Conservation (phyloP, 2,797 vertebrate genomes). For the Cyclura pinguis region DNA sequence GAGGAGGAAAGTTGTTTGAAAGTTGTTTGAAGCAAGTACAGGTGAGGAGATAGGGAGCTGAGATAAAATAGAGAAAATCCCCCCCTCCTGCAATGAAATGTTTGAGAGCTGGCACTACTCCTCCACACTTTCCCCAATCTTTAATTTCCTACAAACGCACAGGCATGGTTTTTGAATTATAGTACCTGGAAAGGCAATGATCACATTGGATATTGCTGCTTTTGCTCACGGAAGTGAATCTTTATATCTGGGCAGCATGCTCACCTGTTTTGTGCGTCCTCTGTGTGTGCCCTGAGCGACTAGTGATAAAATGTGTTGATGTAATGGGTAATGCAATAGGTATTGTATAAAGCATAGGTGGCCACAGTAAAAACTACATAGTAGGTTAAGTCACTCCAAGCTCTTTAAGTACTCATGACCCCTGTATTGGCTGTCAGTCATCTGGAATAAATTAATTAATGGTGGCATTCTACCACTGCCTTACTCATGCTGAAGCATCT, state of each 20-base stretch:
- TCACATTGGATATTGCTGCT: not conserved
- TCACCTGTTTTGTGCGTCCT: too few species aligned
- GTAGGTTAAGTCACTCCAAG: too few species aligned
- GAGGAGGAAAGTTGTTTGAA: not conserved
- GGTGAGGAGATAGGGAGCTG: not conserved
- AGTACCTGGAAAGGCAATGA: not conserved
- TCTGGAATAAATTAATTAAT: too few species aligned
- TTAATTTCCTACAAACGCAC: not conserved
- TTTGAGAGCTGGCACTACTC: not conserved
- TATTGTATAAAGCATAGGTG: too few species aligned
- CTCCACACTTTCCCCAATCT: not conserved
- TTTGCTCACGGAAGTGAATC: not conserved
- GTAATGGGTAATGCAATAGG: too few species aligned
- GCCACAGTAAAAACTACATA: too few species aligned
- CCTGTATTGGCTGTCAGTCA: not conserved
- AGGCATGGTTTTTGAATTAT: not conserved
- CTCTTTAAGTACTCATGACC: too few species aligned
- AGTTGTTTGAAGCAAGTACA: not conserved
- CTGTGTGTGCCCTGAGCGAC: too few species aligned
- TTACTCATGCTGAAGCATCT: not conserved
- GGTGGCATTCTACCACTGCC: not conserved
- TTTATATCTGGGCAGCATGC: not conserved
- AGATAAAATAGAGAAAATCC: not conserved
- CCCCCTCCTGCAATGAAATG: not conserved
- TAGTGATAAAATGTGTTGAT: too few species aligned